Conservation (phyloP, 1,140 invertebrate species). For the Philaenus spumarius region DNA sequence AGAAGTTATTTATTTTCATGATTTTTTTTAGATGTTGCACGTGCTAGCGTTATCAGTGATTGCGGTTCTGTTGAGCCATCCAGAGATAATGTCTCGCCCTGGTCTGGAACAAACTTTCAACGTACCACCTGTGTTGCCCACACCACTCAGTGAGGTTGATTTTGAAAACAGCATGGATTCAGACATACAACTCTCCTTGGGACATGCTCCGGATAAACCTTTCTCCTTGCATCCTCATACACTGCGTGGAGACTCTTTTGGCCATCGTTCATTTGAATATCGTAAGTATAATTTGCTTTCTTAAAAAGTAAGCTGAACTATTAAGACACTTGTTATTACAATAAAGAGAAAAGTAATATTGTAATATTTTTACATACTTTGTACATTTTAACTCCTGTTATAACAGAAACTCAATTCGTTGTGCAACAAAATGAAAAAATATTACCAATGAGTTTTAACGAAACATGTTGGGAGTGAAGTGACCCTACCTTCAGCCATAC, state of each 20-base stretch:
- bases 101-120: too few species aligned
- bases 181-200: background rate
- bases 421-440: too few species aligned
- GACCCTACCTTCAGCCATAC: too few species aligned
- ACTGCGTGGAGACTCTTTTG: background rate
- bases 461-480: too few species aligned
- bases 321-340: too few species aligned
- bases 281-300: conserved; percentile 17
- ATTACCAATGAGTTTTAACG: too few species aligned
- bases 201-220: background rate
- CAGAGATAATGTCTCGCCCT: conserved; percentile 50
- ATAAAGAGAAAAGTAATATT: too few species aligned
- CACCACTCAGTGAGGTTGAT: conserved; percentile 58
- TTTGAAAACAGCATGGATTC: conserved; percentile 26
- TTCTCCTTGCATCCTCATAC: background rate
- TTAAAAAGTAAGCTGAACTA: too few species aligned
- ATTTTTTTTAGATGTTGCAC: conserved; percentile 55
- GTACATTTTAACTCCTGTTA: too few species aligned
- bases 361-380: background rate
- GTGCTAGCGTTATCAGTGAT: conserved; percentile 60
- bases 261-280: conserved; percentile 12
- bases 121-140: conserved; percentile 38
- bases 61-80: conserved; percentile 64
- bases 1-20: too few species aligned
- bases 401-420: too few species aligned